Conservation (phyloP, 1,140 invertebrate species). For the Lordiphosa mommai region DNA sequence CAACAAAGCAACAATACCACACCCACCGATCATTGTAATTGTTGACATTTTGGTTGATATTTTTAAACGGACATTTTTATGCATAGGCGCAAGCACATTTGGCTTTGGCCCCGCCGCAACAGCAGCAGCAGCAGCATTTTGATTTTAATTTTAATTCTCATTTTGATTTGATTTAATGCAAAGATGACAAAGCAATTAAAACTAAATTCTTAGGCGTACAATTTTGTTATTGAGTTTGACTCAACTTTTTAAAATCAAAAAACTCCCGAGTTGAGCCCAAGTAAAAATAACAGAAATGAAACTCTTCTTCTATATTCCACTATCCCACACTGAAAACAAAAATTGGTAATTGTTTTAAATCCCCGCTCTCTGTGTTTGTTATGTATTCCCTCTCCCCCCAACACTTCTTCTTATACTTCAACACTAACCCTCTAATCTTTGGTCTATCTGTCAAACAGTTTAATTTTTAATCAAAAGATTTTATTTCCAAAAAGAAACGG, state of each 20-base stretch:
- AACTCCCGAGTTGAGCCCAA: constrained; percentile 51
- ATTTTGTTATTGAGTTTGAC: constrained; percentile 50
- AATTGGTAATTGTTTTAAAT: constrained; percentile 34
- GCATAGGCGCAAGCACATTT: constrained; percentile 52
- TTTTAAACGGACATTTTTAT: constrained; percentile 50
- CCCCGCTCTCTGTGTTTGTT: constrained; percentile 67
- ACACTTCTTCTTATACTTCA: constrained; percentile 48
- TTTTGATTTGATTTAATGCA: constrained; percentile 46
- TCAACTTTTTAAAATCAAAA: constrained; percentile 38
- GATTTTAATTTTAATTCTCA: constrained; percentile 37
- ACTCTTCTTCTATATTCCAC: constrained; percentile 9
- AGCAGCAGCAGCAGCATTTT: constrained; percentile 23
- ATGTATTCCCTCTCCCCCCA: constrained; percentile 43
- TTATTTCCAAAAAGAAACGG: constrained; percentile 42
- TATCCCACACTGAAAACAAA: constrained; percentile 30
- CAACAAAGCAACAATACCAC: constrained; percentile 23
- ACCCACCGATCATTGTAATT: constrained; percentile 40
- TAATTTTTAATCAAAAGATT: constrained; percentile 42
- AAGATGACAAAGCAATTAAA: constrained; percentile 72
- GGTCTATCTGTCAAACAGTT: constrained; percentile 23
- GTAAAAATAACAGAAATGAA: constrained; percentile 17
- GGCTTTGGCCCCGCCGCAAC: constrained; percentile 35
- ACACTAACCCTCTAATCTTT: constrained; percentile 37
- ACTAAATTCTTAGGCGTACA: constrained; percentile 55
- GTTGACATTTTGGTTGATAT: constrained; percentile 33